phyloP scores from a whole-genome alignment of 2,113 vertebrate species.

The Pelvicachromis taeniatus region DNA sequence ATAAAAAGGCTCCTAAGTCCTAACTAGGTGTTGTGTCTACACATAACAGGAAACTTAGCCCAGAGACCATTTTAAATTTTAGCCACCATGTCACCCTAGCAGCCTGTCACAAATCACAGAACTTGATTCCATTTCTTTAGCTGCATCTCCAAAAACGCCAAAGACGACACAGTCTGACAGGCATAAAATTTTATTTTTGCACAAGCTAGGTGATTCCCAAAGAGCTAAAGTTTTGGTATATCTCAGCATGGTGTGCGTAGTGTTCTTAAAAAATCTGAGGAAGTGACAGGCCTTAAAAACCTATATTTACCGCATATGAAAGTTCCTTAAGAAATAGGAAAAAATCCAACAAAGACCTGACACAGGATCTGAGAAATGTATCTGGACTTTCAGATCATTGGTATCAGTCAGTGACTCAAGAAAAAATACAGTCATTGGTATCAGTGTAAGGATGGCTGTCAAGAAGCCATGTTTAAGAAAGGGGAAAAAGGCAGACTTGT shows the following conservation, averaged over 20 bases:
- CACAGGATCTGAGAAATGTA: not conserved
- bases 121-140: not conserved
- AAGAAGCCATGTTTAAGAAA: not conserved
- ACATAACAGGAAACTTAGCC: not conserved
- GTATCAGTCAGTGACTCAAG: not conserved
- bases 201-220: not conserved
- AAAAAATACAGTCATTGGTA: not conserved
- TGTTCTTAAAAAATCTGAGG: not conserved
- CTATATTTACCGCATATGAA: not conserved
- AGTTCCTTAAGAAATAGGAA: not conserved
- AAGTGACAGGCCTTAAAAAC: not conserved
- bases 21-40: not conserved
- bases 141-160: not conserved
- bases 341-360: not conserved
- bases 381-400: not conserved
- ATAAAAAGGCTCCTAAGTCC: not conserved
- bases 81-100: not conserved
- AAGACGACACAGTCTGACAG: not conserved
- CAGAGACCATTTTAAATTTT: not conserved
- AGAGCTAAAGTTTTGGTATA: not conserved
- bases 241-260: rapidly evolving
- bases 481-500: not conserved
- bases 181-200: not conserved
- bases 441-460: not conserved
- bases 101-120: not conserved